Base-by-base conservation (phyloP, 2,888 invertebrate species). In the Drosophila austrosaltans region DNA sequence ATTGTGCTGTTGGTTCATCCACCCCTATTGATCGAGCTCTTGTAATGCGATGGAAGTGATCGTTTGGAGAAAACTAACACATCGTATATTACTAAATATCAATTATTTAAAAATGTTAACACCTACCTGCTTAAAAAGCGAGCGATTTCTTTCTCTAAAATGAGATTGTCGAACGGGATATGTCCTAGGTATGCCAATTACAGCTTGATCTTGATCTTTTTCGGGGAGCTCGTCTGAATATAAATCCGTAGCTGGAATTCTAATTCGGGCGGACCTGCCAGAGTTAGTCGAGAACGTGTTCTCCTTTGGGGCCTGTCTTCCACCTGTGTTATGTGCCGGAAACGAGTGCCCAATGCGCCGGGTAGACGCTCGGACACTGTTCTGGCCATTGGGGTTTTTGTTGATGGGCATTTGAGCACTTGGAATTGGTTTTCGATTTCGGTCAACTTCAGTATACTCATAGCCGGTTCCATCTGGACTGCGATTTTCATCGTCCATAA, bases 61-160 rank as follows among this genome's bases (percentile, higher is more conserved):
- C 67, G 36, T 40, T 69, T 25, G 75, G 75, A 1, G 64, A 28
- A 16, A 64, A 63, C 79, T 80, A 36, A 5, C 73, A 40, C 40
- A 48, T 3, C 54, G 6, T 3, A 30, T 2, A 30, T 60, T 39
- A 40, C 4, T 10, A 40, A 36, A 8, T 8, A 36, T 36, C 36
- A 1, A 28, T 1, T 39, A 40, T n/a, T 12, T 39, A 39, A 28
- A 10, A 42, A 16, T 39, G 28, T 12, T 10, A 16, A 42, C 39
- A 30, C 77, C 75, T 62, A 92, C 92, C 87, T 91, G 89, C 70
- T 89, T 83, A 4, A 89, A 82, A 8, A 92, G 72, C 0, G 87
- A 89, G 1, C 92, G 90, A 77, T 91, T 92, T 40, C 92, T 76
- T 79, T 92, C 92, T 10, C 92, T 86, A 63, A 92, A 92, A 63